Evolutionary conservation across 37 sponge, comb jelly and placozoan species (phyloP).

Genomic region (Geodia barretti): DNA sequence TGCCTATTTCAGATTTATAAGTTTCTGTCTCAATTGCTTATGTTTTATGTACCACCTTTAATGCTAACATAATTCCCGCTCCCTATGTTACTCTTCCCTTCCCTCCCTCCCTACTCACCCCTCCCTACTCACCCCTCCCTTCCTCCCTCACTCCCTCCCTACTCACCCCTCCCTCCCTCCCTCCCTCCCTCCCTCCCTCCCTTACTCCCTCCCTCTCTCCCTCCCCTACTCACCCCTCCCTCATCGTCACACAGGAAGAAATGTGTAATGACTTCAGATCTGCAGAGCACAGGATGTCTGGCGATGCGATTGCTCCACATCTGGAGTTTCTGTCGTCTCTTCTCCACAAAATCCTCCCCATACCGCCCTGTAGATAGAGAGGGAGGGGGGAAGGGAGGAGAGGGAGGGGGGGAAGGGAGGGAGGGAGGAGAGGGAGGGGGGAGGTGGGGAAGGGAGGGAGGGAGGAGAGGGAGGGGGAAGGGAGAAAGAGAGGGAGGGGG

Average conservation of each 20-base stretch:
- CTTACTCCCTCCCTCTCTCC: slow-evolving; percentile 13
- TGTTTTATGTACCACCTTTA: too few relatives aligned
- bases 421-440: too few relatives aligned
- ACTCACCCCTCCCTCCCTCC: not conserved
- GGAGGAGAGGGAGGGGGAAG: too few relatives aligned
- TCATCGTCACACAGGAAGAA: slow-evolving; percentile 68
- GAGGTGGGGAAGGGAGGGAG: too few relatives aligned
- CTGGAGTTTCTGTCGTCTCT: slow-evolving; percentile 87
- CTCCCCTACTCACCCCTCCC: slow-evolving; percentile 13
- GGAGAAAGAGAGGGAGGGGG: too few relatives aligned
- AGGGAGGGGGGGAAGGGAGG: too few relatives aligned
- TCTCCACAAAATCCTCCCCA: slow-evolving; percentile 92
- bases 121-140: not conserved
- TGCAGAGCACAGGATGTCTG: slow-evolving; percentile 90
- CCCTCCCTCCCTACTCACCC: not conserved
- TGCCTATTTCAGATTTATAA: too few relatives aligned
- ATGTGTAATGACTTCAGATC: slow-evolving; percentile 77
- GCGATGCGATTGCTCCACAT: slow-evolving; percentile 94
- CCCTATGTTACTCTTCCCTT: not conserved
- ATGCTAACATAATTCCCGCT: too few relatives aligned
- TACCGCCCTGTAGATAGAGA: slow-evolving; percentile 85
- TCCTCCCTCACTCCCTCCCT: not conserved
- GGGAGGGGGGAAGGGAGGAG: too few relatives aligned
- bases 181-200: not conserved
- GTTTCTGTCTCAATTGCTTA: too few relatives aligned